These are phyloP conservation scores for Drosophila truncata DNA, from an alignment of 1,140 invertebrate genomes.

Conservation along the genomic window DNA sequence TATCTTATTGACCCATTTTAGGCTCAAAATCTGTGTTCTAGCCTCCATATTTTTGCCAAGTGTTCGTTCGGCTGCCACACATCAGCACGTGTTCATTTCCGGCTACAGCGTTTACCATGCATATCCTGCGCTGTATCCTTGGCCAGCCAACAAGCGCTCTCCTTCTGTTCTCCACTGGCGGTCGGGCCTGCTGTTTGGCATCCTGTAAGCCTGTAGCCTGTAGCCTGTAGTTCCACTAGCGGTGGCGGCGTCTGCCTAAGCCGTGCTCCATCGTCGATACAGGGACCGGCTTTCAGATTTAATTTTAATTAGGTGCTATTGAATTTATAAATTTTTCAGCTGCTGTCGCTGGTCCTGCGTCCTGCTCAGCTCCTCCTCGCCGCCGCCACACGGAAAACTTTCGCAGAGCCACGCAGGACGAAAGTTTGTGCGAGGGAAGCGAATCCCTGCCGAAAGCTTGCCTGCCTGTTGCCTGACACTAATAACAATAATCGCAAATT, in stretches of 20 bases:
- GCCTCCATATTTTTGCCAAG: conserved; percentile 4
- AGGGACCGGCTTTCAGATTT: conserved; percentile 75
- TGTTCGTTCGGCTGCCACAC: conserved; percentile 25
- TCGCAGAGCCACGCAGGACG: conserved; percentile 50
- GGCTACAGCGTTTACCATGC: conserved; percentile 78
- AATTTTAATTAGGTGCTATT: conserved; percentile 84
- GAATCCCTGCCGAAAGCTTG: conserved; percentile 28
- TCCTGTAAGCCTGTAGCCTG: conserved; percentile 13
- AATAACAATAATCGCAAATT: conserved; percentile 84
- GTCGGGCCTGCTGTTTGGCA: conserved; percentile 18
- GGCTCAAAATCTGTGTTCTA: neutral
- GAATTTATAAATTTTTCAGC: conserved; percentile 83
- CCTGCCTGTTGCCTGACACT: conserved; percentile 72
- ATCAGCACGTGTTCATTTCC: conserved; percentile 78
- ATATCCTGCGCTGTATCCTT: conserved; percentile 72
- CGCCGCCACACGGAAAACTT: conserved; percentile 67
- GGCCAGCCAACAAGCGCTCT: conserved; percentile 26
- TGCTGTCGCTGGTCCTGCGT: conserved; percentile 56
- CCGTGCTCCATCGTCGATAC: conserved; percentile 67
- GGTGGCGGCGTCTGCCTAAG: conserved; percentile 53
- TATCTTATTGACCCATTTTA: neutral
- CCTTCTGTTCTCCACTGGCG: conserved; percentile 14
- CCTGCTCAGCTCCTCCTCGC: neutral
- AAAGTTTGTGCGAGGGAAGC: conserved; percentile 50
- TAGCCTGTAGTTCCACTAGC: neutral